These are phyloP conservation scores for Lasioglossum pauxillum DNA, from an alignment of 2,888 invertebrate species.

Conservation along the genomic window DNA sequence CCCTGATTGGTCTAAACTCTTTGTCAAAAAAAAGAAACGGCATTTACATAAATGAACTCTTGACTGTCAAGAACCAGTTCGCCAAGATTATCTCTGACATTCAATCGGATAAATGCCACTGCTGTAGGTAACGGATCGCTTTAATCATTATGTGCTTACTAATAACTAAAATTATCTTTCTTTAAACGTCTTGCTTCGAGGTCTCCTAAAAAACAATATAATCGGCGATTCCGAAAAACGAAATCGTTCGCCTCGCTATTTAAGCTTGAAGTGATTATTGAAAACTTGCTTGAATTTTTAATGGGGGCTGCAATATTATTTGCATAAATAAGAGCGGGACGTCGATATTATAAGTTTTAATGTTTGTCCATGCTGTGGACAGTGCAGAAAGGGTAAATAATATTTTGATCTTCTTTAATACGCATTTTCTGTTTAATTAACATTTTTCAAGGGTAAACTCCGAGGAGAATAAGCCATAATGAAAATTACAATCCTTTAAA, in stretches of 20 bases:
- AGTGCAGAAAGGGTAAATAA: too few species aligned
- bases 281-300: not conserved
- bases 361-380: too few species aligned
- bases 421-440: too few species aligned
- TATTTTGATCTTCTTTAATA: not conserved
- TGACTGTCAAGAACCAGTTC: not conserved
- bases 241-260: not conserved
- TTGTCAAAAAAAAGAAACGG: not conserved
- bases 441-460: not conserved
- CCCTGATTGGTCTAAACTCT: not conserved
- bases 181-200: not conserved
- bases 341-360: not conserved
- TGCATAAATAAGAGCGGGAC: not conserved
- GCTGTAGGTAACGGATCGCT: not conserved
- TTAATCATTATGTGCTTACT: not conserved
- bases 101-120: constrained; percentile 22
- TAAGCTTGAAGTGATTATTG: not conserved
- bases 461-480: too few species aligned
- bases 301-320: not conserved
- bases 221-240: not conserved
- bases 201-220: not conserved
- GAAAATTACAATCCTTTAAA: not conserved
- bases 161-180: not conserved
- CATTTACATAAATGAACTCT: not conserved
- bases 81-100: not conserved